Conservation (phyloP, 2,797 vertebrate genomes). For the Phataginus tricuspis region DNA sequence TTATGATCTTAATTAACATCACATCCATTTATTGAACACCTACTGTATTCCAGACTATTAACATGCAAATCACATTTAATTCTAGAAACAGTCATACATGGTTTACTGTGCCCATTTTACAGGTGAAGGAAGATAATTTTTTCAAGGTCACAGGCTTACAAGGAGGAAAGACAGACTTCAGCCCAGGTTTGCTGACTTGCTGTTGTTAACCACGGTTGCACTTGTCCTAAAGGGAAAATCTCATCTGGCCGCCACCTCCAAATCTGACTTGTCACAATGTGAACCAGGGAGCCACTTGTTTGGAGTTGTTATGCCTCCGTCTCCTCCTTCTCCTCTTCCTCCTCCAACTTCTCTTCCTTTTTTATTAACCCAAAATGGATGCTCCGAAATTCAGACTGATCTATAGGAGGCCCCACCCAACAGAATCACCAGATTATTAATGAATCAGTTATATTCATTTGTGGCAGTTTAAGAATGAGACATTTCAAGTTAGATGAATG, state of each 20-base stretch:
- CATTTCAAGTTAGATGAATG: conserved; percentile 31
- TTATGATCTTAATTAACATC: not conserved
- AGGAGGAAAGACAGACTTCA: not conserved
- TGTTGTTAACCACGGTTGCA: not conserved
- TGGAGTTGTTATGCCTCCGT: not conserved
- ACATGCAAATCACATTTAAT: conserved; percentile 29
- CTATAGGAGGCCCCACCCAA: not conserved
- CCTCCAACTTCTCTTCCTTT: too few species aligned
- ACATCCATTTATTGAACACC: not conserved
- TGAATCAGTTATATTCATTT: not conserved
- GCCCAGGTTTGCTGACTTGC: not conserved
- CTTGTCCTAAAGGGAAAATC: not conserved
- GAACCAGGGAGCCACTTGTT: not conserved
- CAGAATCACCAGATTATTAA: not conserved
- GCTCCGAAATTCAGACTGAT: not conserved
- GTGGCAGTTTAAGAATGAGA: conserved; percentile 21
- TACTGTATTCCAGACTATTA: not conserved
- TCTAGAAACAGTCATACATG: not conserved
- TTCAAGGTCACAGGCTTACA: not conserved
- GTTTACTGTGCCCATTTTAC: not conserved
- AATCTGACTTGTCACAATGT: not conserved
- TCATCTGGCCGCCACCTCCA: not conserved
- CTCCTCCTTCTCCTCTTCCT: not conserved
- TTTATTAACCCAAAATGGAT: not conserved
- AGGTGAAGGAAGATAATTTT: not conserved